Conservation (phyloP, 2,888 invertebrate species). For the Alloplasta piceator region DNA sequence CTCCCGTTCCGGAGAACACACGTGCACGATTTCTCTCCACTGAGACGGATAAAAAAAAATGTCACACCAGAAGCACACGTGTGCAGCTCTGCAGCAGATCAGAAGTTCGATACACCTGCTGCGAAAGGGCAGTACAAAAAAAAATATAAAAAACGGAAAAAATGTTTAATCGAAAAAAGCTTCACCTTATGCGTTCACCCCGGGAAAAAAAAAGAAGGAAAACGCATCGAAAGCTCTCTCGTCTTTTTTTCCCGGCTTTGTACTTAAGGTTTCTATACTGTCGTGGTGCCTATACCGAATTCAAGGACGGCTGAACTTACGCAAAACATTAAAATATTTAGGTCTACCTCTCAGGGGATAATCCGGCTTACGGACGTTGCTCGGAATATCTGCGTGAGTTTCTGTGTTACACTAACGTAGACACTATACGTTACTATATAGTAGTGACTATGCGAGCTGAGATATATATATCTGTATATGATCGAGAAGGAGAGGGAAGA, state of each 20-base stretch:
- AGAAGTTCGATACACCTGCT: constrained; percentile 50
- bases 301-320: constrained; percentile 48
- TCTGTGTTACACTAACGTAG: constrained; percentile 54
- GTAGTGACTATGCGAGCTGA: neutral
- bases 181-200: neutral
- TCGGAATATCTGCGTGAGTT: constrained; percentile 69
- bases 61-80: constrained; percentile 15
- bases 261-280: constrained; percentile 44
- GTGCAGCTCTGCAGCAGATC: constrained; percentile 4
- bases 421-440: neutral
- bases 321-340: constrained; percentile 76
- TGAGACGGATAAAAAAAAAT: constrained; percentile 34
- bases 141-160: constrained; percentile 10
- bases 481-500: constrained; percentile 14
- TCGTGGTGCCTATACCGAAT: constrained; percentile 16
- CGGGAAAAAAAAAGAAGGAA: constrained; percentile 8
- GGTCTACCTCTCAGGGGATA: constrained; percentile 77
- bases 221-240: constrained; percentile 29
- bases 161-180: constrained; percentile 53
- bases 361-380: constrained; percentile 77
- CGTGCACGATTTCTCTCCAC: constrained; percentile 11
- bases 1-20: constrained; percentile 29
- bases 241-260: constrained; percentile 27
- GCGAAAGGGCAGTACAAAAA: constrained; percentile 8
- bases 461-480: neutral